Evolutionary conservation across 1,140 invertebrate genomes (phyloP).

Genomic region (Pogonomyrmex barbatus): DNA sequence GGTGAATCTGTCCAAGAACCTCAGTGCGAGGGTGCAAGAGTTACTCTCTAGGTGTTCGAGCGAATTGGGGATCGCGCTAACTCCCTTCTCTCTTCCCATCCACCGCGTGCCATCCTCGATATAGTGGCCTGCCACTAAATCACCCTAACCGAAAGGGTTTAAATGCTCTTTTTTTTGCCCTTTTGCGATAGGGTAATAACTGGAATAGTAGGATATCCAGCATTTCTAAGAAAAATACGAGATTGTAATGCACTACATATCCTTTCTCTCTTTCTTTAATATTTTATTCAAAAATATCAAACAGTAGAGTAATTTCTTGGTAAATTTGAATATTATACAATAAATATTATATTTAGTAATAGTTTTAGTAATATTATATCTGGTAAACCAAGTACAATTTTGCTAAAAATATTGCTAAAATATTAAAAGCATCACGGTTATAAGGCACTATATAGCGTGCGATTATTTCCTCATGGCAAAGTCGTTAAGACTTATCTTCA

Average conservation of each 20-base stretch:
- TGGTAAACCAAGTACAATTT: no score
- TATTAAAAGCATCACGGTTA: not conserved
- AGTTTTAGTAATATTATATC: no score
- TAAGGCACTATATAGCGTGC: not conserved
- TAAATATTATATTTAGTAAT: not conserved
- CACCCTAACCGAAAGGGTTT: constrained; percentile 79
- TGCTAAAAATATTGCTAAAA: not conserved
- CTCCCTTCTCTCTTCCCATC: constrained; percentile 69
- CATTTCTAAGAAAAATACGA: constrained; percentile 46
- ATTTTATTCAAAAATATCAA: not conserved
- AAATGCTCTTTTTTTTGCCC: constrained; percentile 80
- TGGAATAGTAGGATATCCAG: constrained; percentile 37
- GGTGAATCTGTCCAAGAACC: constrained; percentile 77
- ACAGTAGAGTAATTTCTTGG: not conserved
- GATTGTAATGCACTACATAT: not conserved
- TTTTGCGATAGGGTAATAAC: constrained; percentile 59
- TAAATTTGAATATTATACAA: not conserved
- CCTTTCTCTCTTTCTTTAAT: not conserved
- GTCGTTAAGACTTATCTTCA: constrained; percentile 54
- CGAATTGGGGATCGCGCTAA: constrained; percentile 78
- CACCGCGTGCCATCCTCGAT: constrained; percentile 85
- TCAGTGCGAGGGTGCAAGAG: constrained; percentile 81
- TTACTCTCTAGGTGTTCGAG: constrained; percentile 80
- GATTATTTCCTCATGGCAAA: constrained; percentile 32
- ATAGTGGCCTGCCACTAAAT: constrained; percentile 77